Percentiles rank a stretch among this genome's conserved stretches.
Conservation (phyloP, 1,140 invertebrate species). For the Calycopis cecrops region DNA sequence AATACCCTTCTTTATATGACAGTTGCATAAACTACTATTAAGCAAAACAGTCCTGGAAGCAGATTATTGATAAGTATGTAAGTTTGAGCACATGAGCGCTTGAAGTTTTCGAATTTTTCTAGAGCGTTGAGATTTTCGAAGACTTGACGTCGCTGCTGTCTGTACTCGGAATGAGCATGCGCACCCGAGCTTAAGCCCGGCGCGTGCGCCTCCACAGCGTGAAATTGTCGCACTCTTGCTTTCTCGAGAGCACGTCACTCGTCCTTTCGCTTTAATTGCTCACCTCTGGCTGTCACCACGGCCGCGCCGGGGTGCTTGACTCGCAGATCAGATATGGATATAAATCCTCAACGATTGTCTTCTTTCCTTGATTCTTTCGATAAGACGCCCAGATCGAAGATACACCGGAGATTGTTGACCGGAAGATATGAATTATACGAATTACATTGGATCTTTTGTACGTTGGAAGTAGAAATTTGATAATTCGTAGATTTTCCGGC, state of each 20-base stretch:
- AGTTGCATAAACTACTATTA: too few relatives aligned
- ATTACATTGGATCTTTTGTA: too few relatives aligned
- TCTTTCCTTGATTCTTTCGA: slow-evolving; percentile 6
- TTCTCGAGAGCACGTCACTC: slow-evolving; percentile 44
- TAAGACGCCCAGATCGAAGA: neutral
- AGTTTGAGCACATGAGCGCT: too few relatives aligned
- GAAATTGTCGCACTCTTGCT: slow-evolving; percentile 69
- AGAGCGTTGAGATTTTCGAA: too few relatives aligned
- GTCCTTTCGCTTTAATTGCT: slow-evolving; percentile 67
- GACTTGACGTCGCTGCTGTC: slow-evolving; percentile 24
- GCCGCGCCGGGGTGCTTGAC: slow-evolving; percentile 33
- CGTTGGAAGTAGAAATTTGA: too few relatives aligned
- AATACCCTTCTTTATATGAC: too few relatives aligned
- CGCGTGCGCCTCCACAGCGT: slow-evolving; percentile 47
- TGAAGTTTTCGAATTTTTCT: too few relatives aligned
- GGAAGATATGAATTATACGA: too few relatives aligned
- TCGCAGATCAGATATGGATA: slow-evolving; percentile 14
- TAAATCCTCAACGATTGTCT: neutral
- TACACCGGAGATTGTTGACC: too few relatives aligned
- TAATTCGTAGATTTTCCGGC: too few relatives aligned
- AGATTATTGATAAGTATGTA: too few relatives aligned
- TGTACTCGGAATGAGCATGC: slow-evolving; percentile 21
- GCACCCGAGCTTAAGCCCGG: slow-evolving; percentile 47
- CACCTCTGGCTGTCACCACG: slow-evolving; percentile 29
- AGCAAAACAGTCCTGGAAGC: too few relatives aligned